Evolutionary conservation across 2,888 invertebrate species (phyloP), one percentile per base, ranked within the genome.

Genomic region (Helobdella robusta): DNA sequence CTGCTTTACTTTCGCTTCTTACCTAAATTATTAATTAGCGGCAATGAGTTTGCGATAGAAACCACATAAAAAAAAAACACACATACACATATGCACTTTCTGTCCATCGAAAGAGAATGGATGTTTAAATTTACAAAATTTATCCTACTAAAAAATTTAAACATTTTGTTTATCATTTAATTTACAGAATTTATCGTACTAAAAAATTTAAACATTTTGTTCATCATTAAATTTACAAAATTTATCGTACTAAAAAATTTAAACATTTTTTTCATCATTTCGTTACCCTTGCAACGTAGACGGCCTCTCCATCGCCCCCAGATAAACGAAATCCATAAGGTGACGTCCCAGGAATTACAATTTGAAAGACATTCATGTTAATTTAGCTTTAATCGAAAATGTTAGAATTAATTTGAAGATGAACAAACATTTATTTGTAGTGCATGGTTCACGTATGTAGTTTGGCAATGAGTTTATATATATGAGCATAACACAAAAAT

Each of bases 1-100:
- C 50, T 28, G 66, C 62, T 40, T 66, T 66, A 44, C 66, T 66
- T 54, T 46, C 62, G 4, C 50, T 44, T 50, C 62, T 62, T n/a
- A 62, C 62, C 62, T 62, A 50, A n/a, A 30, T 56, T 56, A 1
- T 56, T 25, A 56, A 28, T 30, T 28, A 2, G 4, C 28, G n/a
- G 8, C n/a, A 4, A 5, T n/a, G 15, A 30, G 6, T 56, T 20
- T 48, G 6, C 32, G n/a, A n/a, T n/a, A n/a, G n/a, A n/a, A n/a
- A n/a, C n/a, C n/a, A n/a, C n/a, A n/a, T n/a, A n/a, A n/a, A n/a
- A n/a, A n/a, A n/a, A n/a, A n/a, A n/a, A n/a, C n/a, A n/a, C n/a
- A n/a, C n/a, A n/a, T n/a, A n/a, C n/a, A n/a, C n/a, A n/a, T n/a
- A n/a, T n/a, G n/a, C n/a, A n/a, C n/a, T n/a, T n/a, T n/a, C n/a